Percentiles rank a stretch among this genome's conserved stretches.
These are phyloP conservation scores for Drosophila stalkeri DNA, from an alignment of 2,888 invertebrate species.

Conservation along the genomic window DNA sequence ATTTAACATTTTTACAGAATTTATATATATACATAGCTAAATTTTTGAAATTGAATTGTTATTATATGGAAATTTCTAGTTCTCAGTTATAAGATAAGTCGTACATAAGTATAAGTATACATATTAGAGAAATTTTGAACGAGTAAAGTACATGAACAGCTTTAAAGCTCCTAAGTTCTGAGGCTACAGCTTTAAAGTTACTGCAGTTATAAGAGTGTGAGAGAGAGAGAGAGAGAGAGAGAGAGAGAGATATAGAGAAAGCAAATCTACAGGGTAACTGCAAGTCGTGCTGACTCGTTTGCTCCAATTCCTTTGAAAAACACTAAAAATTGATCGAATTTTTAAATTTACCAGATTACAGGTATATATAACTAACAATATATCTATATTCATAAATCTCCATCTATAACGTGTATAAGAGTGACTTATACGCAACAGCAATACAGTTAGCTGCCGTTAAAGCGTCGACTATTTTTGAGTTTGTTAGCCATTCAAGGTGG, in stretches of 20 bases:
- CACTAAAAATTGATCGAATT: background rate
- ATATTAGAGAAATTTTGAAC: no score
- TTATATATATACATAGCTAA: background rate
- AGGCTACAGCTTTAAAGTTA: background rate
- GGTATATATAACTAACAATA: no score
- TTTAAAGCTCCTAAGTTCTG: background rate
- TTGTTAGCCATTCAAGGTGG: conserved; percentile 39
- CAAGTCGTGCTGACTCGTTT: background rate
- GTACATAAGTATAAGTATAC: no score
- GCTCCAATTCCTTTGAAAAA: background rate
- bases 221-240: no score
- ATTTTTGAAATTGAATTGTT: no score
- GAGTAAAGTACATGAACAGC: no score
- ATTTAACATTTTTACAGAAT: background rate
- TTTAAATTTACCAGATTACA: background rate
- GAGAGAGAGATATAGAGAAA: no score
- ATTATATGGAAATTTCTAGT: background rate
- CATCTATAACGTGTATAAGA: background rate
- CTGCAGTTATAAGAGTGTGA: background rate
- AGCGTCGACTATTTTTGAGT: background rate
- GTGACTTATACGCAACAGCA: conserved; percentile 4
- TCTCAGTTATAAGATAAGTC: background rate
- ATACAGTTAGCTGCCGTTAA: background rate
- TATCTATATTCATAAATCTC: no score
- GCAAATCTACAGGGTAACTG: background rate